Percentiles rank a stretch among this genome's conserved stretches.
phyloP scores from a whole-genome alignment of 1,140 invertebrate genomes.

The Eciton burchellii region DNA sequence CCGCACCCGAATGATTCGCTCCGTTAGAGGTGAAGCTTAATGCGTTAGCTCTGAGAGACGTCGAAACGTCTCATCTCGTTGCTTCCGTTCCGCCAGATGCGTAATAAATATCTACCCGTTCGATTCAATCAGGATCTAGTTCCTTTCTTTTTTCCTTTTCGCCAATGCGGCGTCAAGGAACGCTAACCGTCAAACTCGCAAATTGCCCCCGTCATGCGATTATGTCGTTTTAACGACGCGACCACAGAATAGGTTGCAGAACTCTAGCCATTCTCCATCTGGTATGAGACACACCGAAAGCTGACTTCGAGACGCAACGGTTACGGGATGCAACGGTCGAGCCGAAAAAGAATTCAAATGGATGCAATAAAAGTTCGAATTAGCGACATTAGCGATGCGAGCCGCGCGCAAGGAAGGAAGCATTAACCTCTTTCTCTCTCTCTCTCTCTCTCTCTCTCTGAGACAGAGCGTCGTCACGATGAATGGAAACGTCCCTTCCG shows the following conservation, averaged over 20 bases:
- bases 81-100: too few relatives aligned
- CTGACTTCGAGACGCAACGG: slow-evolving; percentile 37
- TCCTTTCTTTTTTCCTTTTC: slow-evolving; percentile 1
- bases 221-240: slow-evolving; percentile 64
- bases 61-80: too few relatives aligned
- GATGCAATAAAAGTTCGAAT: slow-evolving; percentile 52
- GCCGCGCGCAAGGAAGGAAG: background rate
- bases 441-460: too few relatives aligned
- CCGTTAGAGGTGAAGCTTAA: too few relatives aligned
- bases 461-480: slow-evolving; percentile 8
- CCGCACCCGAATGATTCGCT: too few relatives aligned
- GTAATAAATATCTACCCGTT: background rate
- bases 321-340: slow-evolving; percentile 2
- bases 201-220: slow-evolving; percentile 56
- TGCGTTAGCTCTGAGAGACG: too few relatives aligned
- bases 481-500: slow-evolving; percentile 12
- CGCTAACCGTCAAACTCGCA: slow-evolving; percentile 56
- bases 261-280: slow-evolving; percentile 72
- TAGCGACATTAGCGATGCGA: slow-evolving; percentile 36
- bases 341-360: slow-evolving; percentile 15
- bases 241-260: slow-evolving; percentile 68
- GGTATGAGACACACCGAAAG: slow-evolving; percentile 53
- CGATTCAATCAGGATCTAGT: background rate
- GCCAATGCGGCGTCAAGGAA: background rate
- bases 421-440: too few relatives aligned